Base-by-base conservation (phyloP, 2,113 vertebrate genomes). In the Callipepla californica region DNA sequence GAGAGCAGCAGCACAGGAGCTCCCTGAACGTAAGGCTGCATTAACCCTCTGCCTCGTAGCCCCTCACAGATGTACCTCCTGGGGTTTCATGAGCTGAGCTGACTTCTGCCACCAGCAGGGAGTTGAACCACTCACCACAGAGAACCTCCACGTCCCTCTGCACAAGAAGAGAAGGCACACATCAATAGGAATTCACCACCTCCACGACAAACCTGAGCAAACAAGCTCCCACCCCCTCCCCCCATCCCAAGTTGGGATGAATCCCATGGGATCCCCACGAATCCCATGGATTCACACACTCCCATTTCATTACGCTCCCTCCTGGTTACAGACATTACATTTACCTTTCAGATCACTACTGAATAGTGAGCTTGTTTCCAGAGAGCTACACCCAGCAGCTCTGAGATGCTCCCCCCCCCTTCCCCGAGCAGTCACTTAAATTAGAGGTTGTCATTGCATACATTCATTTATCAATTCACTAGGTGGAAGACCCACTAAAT, bases 161-260 rank as follows among this genome's bases (percentile, higher is more conserved):
- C 34, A 51, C 3, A 0, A 42, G 28, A 11, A 2, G 20, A 42
- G 11, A 59, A 11, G 5, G 1, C 1, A 30, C 32, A 6, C 10
- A 25, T 26, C 13, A 53, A 6, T 14, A 25, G 21, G 26, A 58
- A 48, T 12, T 45, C 0, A 0, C 22, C 32, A 44, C 21, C 36
- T 51, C 63, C 1, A 0, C 8, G 45, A 51, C 9, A 8, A 2
- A 36, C 16, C 1, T 4, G 10, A 2, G 32, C 51, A 26, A 28
- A 47, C 44, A 5, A 25, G 17, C 1, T 30, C 34, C 73, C 36
- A 11, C 14, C 59, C 22, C 25, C 25, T 38, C 59, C 38, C 59
- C 59, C 72, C 26, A 3, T 11, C 38, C 63, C 55, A 21, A 66
- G 23, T 0, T 5, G 12, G 36, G 36, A 36, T 36, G 34, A 47